Base-by-base conservation (phyloP, 2,113 vertebrate genomes). In the Zapornia atra region DNA sequence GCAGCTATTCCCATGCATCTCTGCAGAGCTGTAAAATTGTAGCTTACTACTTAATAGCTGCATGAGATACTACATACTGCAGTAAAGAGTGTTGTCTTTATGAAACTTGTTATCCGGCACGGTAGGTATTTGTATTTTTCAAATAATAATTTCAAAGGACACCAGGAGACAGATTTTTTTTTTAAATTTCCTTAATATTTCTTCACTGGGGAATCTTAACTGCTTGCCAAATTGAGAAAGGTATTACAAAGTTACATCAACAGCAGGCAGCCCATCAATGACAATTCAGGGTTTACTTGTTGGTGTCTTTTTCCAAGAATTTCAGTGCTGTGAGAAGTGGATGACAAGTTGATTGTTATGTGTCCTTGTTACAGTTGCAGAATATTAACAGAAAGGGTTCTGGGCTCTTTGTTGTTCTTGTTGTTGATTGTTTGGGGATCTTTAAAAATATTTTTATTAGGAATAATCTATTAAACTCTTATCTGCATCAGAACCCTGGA, bases 401-500 rank as follows among this genome's bases (percentile, higher is more conserved):
- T 2, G 19, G 7, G 4, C 5, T 19, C 18, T 44, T 48, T 60
- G 25, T 51, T 51, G 48, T 60, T 48, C 13, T 26, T 51, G 21
- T 51, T 53, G 2, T 60, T 48, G 28, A 3, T 51, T 70, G 20
- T 10, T 38, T 59, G 48, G 10, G 24, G 6, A 19, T 53, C 22
- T 36, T 11, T 53, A 9, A 28, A 53, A 42, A 12, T 18, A 8
- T 33, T 86, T 94, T 78, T 54, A 44, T 80, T 92, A 46, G 3
- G 7, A 56, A 59, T 65, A 40, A 70, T 61, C 29, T 56, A 9
- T 72, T 77, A 33, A 40, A 31, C 66, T 70, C 83, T 24, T 70
- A 9, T 3, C 64, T 59, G 61, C 66, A 83, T 92, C 97, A 99
- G 99, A 99, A 99, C 93, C 99, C 99, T 97, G 99, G 99, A 88